phyloP scores from a whole-genome alignment of 2,797 vertebrate genomes.

The Percopsis omiscomaycus region DNA sequence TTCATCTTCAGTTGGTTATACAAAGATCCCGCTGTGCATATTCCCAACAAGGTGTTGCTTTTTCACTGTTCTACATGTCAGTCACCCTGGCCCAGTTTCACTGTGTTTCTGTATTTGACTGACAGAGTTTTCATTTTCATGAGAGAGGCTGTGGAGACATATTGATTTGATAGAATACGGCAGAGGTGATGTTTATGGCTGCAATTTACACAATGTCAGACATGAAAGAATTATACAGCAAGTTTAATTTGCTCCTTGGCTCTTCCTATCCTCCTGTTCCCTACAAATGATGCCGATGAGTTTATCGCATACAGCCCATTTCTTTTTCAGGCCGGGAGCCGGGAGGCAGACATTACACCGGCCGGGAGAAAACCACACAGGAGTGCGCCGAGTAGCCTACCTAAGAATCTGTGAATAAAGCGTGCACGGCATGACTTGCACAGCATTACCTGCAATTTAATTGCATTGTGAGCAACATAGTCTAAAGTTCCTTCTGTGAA shows the following conservation, averaged over 20 bases:
- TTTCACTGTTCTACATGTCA: slow-evolving; percentile 51
- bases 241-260: background rate
- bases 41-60: slow-evolving; percentile 42
- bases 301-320: background rate
- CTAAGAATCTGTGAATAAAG: too few relatives aligned
- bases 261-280: background rate
- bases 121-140: slow-evolving; percentile 45
- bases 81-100: slow-evolving; percentile 68
- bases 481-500: too few relatives aligned
- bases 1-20: slow-evolving; percentile 53
- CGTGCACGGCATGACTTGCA: too few relatives aligned
- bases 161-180: slow-evolving; percentile 26
- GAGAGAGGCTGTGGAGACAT: slow-evolving; percentile 21
- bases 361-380: too few relatives aligned
- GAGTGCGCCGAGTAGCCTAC: too few relatives aligned
- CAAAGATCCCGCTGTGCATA: slow-evolving; percentile 49
- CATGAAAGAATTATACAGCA: slow-evolving; percentile 12
- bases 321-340: background rate
- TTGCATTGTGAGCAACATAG: too few relatives aligned
- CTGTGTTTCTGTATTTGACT: slow-evolving; percentile 40
- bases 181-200: slow-evolving; percentile 24
- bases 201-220: slow-evolving; percentile 38
- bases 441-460: too few relatives aligned
- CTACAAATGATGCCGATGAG: background rate
- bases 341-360: too few relatives aligned